Conservation (phyloP, 2,113 vertebrate genomes). For the Rhadina sibilatrix region DNA sequence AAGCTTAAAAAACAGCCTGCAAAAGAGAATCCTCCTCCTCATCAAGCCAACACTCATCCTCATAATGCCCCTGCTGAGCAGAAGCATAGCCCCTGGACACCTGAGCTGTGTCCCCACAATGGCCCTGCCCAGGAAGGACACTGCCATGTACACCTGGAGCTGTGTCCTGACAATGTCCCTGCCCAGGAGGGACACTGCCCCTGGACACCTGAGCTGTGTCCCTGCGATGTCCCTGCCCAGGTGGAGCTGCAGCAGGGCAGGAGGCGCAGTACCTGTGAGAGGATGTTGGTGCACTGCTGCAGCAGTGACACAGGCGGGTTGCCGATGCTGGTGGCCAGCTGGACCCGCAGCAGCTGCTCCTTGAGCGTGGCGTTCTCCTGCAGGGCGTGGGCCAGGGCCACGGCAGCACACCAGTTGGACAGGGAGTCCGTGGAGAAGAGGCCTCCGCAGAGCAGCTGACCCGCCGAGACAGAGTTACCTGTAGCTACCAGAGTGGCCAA, state of each 20-base stretch:
- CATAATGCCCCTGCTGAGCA: background rate
- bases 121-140: background rate
- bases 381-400: conserved; percentile 92
- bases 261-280: conserved; percentile 84
- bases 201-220: background rate
- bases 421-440: conserved; percentile 94
- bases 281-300: conserved; percentile 98
- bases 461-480: conserved; percentile 93
- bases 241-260: fast-evolving
- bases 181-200: too few species aligned
- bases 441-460: conserved; percentile 94
- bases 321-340: conserved; percentile 93
- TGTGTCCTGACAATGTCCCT: background rate
- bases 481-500: conserved; percentile 53
- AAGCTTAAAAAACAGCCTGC: background rate
- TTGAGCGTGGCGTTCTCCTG: conserved; percentile 94
- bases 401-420: conserved; percentile 97
- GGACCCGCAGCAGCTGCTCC: conserved; percentile 93
- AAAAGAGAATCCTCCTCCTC: background rate
- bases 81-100: background rate
- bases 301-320: conserved; percentile 95
- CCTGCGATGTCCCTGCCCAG: too few species aligned
- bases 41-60: fast-evolving
- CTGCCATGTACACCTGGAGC: too few species aligned
- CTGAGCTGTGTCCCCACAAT: fast-evolving